Evolutionary conservation across 2,797 vertebrate genomes (phyloP).

Genomic region (Neomorphus geoffroyi): DNA sequence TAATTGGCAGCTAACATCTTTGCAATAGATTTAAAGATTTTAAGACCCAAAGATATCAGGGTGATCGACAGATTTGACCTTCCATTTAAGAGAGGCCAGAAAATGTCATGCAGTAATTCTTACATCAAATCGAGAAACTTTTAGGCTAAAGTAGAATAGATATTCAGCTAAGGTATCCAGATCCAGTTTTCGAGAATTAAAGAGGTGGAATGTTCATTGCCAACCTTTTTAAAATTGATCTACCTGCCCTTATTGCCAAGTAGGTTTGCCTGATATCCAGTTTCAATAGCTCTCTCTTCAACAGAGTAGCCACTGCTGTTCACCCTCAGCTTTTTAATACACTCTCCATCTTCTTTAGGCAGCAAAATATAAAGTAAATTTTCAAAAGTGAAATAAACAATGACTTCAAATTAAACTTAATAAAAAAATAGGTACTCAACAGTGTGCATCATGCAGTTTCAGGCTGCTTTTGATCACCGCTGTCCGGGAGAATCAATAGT

Average conservation of each 20-base stretch:
- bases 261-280: neutral
- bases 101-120: slow-evolving; percentile 12
- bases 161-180: neutral
- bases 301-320: neutral
- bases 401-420: neutral
- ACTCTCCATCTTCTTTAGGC: neutral
- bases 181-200: neutral
- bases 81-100: neutral
- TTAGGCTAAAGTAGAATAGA: neutral
- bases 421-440: neutral
- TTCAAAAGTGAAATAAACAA: neutral
- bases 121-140: neutral
- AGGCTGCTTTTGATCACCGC: neutral
- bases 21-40: neutral
- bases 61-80: neutral
- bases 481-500: neutral
- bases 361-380: neutral
- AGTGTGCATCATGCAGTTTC: neutral
- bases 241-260: neutral
- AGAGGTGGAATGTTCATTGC: neutral
- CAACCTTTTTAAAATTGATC: neutral
- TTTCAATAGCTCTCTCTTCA: neutral
- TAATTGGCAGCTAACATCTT: neutral
- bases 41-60: neutral
- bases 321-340: neutral